Evolutionary conservation across 1,140 invertebrate species (phyloP), one percentile per base, ranked within the genome.

Genomic region (Neodiprion pinetum): DNA sequence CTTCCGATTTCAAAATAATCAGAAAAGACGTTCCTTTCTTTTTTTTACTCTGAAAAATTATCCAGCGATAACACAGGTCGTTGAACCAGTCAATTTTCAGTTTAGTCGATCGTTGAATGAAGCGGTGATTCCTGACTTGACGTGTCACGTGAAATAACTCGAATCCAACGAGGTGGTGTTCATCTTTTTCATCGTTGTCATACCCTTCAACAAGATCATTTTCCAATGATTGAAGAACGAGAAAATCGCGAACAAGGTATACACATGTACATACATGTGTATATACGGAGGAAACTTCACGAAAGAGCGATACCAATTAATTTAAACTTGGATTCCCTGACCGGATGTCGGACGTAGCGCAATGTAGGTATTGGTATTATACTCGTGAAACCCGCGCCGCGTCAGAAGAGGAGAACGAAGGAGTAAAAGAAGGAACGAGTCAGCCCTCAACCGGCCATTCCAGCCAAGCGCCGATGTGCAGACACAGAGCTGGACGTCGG

Each of bases 301-400:
- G 53, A 61, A 61, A 61, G 53, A 61, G 53, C 53, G 53, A 61
- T 61, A 7, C 53, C 53, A 61, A 61, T 61, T 61, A 61, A 61
- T 61, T 61, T 61, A 61, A 61, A 61, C 53, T 61, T 61, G 5
- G 7, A 61, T 61, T 61, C 53, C 53, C 7, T 17, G 53, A 61
- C 53, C n/a, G 53, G 53, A 61, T 5, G 53, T 61, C n/a, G 53
- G 53, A 61, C 4, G 53, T 61, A 61, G 53, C 53, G 28, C 5
- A 9, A 61, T 9, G 53, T 17, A 61, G 28, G 53, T 61, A 61
- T 21, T 21, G 17, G 17, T 21, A 21, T 21, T 21, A 21, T 61
- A 61, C 53, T 61, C 53, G 53, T 5, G 28, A 61, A 12, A 61
- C 11, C 53, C n/a, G 53, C 53, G 53, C 5, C 53, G 53, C 53